These are phyloP conservation scores for Falco columbarius DNA, from an alignment of 2,797 vertebrate species.

Conservation along the genomic window DNA sequence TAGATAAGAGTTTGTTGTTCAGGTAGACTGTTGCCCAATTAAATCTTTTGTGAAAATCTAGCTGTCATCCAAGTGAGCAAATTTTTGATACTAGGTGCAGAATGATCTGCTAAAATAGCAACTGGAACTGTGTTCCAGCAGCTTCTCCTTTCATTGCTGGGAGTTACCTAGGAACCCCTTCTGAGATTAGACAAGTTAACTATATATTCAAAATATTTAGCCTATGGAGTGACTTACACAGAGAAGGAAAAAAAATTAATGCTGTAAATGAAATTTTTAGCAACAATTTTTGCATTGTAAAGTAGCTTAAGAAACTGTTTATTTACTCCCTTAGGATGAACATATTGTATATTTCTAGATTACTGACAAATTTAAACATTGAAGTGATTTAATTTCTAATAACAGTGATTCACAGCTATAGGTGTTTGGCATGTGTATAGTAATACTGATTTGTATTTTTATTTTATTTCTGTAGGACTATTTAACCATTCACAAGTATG, in stretches of 20 bases:
- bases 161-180: background rate
- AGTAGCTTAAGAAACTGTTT: slow-evolving; percentile 13
- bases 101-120: slow-evolving; percentile 20
- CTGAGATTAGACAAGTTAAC: background rate
- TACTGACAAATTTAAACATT: background rate
- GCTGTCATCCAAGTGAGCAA: background rate
- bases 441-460: slow-evolving; percentile 68
- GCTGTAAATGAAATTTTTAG: slow-evolving; percentile 1
- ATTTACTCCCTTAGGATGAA: slow-evolving; percentile 22
- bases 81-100: background rate
- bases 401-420: background rate
- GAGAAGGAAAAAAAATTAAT: background rate
- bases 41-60: slow-evolving; percentile 23
- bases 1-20: background rate
- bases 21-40: background rate
- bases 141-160: background rate
- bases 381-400: background rate
- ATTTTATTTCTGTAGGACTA: slow-evolving; percentile 86
- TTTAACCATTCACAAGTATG: slow-evolving; percentile 95
- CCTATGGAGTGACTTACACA: background rate
- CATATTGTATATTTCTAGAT: background rate
- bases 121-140: background rate
- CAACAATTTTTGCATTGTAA: background rate
- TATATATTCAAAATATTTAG: slow-evolving; percentile 2
- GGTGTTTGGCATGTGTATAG: slow-evolving; percentile 44